Evolutionary conservation across 2,797 vertebrate species (phyloP).

Genomic region (Sternotherus odoratus): DNA sequence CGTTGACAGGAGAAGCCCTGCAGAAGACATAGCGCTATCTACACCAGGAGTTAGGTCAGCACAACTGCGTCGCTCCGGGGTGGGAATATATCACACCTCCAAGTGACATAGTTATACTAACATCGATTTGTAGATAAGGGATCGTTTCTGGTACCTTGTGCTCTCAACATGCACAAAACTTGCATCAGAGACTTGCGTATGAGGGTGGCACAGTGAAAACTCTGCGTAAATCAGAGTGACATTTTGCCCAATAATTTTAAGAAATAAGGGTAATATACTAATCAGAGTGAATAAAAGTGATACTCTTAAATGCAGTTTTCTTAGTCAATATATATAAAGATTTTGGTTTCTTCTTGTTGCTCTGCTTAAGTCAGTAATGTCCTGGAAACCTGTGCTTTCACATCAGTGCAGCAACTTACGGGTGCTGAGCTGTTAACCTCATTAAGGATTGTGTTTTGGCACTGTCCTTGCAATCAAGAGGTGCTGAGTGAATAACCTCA

Average conservation of each 20-base stretch:
- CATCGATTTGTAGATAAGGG: no score
- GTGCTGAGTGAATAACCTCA: background rate
- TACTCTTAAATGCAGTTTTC: background rate
- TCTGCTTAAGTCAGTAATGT: background rate
- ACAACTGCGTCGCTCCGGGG: no score
- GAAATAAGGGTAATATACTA: background rate
- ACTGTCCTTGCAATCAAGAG: background rate
- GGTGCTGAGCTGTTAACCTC: background rate
- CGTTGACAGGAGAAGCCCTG: no score
- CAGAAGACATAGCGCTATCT: no score
- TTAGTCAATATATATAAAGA: background rate
- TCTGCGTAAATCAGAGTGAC: background rate
- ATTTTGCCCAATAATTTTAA: background rate
- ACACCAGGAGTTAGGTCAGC: no score
- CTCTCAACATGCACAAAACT: no score
- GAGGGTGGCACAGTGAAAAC: background rate
- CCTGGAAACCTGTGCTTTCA: background rate
- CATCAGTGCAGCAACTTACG: background rate
- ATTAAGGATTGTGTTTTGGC: background rate
- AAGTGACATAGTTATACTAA: no score
- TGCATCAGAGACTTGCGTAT: background rate
- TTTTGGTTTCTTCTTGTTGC: background rate
- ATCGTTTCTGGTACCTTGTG: no score
- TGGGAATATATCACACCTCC: no score
- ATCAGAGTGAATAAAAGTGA: background rate